Conservation (phyloP, 2,888 invertebrate genomes). For the Labia minor region DNA sequence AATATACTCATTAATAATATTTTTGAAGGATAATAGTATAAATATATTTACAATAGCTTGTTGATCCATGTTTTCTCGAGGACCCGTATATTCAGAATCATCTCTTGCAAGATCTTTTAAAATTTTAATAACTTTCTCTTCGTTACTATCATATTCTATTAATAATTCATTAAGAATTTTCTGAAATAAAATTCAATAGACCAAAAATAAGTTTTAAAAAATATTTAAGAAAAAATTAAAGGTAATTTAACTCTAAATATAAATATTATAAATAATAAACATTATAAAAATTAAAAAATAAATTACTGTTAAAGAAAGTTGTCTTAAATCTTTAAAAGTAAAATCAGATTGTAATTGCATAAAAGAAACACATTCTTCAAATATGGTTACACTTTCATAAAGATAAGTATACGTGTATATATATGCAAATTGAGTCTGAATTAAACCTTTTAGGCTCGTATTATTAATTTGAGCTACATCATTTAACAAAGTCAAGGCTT, state of each 20-base stretch:
- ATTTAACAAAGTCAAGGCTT: slow-evolving; percentile 49
- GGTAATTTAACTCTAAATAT: background rate
- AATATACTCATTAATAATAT: too few species aligned
- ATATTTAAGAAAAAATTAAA: slow-evolving; percentile 20
- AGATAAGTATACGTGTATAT: slow-evolving; percentile 61
- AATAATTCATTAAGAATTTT: slow-evolving; percentile 54
- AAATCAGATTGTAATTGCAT: slow-evolving; percentile 50
- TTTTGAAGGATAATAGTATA: too few species aligned
- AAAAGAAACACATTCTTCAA: slow-evolving; percentile 49
- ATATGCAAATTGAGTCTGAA: slow-evolving; percentile 32
- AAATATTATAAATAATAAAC: too few species aligned
- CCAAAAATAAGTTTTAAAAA: background rate
- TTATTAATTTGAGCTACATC: slow-evolving; percentile 51
- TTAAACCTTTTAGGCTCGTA: slow-evolving; percentile 39
- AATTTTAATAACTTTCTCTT: slow-evolving; percentile 47
- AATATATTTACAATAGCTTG: slow-evolving; percentile 19
- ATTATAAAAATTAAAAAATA: background rate
- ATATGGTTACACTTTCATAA: slow-evolving; percentile 46
- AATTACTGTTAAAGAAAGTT: slow-evolving; percentile 48
- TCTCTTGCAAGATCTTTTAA: slow-evolving; percentile 48
- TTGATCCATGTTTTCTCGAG: background rate
- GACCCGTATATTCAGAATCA: slow-evolving; percentile 40
- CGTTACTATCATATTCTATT: slow-evolving; percentile 51
- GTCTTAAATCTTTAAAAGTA: slow-evolving; percentile 47
- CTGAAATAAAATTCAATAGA: slow-evolving; percentile 31